Conservation (phyloP, 2,797 vertebrate species). For the Takifugu ocellatus region DNA sequence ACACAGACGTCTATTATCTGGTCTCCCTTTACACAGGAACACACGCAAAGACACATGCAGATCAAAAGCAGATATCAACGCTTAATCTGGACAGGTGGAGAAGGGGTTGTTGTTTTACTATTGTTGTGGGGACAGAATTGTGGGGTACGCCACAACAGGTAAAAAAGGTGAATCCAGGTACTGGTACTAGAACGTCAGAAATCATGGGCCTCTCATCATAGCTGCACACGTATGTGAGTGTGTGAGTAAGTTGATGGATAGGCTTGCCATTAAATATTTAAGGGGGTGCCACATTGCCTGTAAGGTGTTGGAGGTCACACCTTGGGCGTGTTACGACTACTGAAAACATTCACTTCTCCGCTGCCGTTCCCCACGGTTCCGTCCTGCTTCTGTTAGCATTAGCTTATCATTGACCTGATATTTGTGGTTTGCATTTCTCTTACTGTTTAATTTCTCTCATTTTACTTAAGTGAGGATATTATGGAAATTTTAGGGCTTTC, state of each 20-base stretch:
- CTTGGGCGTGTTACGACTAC: neutral
- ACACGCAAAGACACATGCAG: conserved; percentile 34
- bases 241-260: conserved; percentile 17
- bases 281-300: conserved; percentile 27
- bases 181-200: no score
- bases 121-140: no score
- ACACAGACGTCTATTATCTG: conserved; percentile 70
- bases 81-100: neutral
- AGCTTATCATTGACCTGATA: neutral
- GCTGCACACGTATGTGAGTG: neutral
- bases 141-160: no score
- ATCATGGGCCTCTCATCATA: no score
- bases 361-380: neutral
- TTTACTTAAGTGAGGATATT: neutral
- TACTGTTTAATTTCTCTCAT: neutral
- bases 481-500: neutral
- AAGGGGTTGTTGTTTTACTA: no score
- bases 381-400: neutral
- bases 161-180: no score
- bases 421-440: neutral
- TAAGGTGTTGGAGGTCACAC: conserved; percentile 40
- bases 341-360: neutral
- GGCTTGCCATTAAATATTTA: conserved; percentile 55
- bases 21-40: conserved; percentile 71
- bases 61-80: conserved; percentile 6